Evolutionary conservation across 2,888 invertebrate genomes (phyloP).

Genomic region (Parnassius smintheus): DNA sequence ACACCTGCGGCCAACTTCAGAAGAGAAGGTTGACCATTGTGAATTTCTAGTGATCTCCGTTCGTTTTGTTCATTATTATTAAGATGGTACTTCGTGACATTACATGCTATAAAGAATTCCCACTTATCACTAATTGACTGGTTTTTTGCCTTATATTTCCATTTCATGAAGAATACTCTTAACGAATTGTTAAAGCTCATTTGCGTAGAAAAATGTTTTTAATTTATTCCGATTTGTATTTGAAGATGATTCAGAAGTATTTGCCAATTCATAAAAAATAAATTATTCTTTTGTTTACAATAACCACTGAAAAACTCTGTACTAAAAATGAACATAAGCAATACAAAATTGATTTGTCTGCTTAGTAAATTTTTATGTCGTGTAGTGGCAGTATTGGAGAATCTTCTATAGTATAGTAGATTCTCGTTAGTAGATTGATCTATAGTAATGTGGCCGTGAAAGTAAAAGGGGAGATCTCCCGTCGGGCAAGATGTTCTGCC

Average conservation of each 20-base stretch:
- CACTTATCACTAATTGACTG: slow-evolving; percentile 23
- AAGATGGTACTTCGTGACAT: slow-evolving; percentile 1
- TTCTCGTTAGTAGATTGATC: too few species aligned
- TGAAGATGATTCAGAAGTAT: slow-evolving; percentile 11
- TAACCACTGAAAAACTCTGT: too few species aligned
- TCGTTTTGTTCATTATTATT: slow-evolving; percentile 14
- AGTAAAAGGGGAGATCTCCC: too few species aligned
- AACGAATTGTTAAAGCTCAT: slow-evolving; percentile 14
- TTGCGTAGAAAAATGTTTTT: slow-evolving; percentile 12
- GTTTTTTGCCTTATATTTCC: slow-evolving; percentile 19
- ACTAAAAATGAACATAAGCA: too few species aligned
- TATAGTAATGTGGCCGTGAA: too few species aligned
- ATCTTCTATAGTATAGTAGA: too few species aligned
- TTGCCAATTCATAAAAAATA: slow-evolving; percentile 10
- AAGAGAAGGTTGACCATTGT: background rate
- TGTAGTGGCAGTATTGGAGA: too few species aligned
- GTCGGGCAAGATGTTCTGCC: too few species aligned
- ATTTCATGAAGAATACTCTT: slow-evolving; percentile 20
- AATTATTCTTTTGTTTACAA: background rate
- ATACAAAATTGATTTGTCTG: too few species aligned
- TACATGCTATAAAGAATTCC: slow-evolving; percentile 15
- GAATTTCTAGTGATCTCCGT: slow-evolving; percentile 4
- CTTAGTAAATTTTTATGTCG: too few species aligned
- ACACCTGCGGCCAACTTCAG: background rate
- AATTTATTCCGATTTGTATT: slow-evolving; percentile 17